Base-by-base conservation (phyloP, 2,888 invertebrate genomes). In the Plebejus melissa region DNA sequence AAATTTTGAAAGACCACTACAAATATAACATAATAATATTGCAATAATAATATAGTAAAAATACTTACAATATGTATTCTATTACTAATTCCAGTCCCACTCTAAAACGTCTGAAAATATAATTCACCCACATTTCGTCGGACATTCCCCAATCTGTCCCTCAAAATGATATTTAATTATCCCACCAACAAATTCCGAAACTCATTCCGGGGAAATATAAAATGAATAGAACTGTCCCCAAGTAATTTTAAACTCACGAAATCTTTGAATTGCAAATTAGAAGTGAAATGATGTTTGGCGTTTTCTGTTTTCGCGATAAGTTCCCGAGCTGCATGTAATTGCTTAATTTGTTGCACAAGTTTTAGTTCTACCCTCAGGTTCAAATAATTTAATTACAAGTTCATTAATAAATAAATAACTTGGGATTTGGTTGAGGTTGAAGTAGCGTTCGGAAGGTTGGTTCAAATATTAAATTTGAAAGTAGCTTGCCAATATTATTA, bases 291-390 rank as follows among this genome's bases (percentile, higher is more conserved):
- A 83, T 86, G 88, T 87, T 89, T 86, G 86, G 85, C 82, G 84
- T 88, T 89, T 88, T 87, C 86, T 87, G 86, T 86, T 87, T 87
- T 84, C 83, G 84, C 82, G 82, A 81, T 82, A 88, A 90, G 87
- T 89, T 90, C 82, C 83, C 84, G 83, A 86, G 84, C 89, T 88
- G 87, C 88, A 88, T 90, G 87, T 89, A 89, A 90, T 90, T 90
- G 88, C 88, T 89, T 89, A 88, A 90, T 89, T 86, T 84, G 86
- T 81, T 83, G 86, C 85, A 82, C 50, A 72, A 72, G 72, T 72
- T 72, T 72, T 72, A 72, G 72, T 46, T 72, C 50, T 16, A 50
- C 28, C 50, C 22, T 22, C 32, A 50, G 22, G 54, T 32, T 32
- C 50, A 7, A 41, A 54, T 72, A 72, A 72, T 72, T 72, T 16